phyloP scores from a whole-genome alignment of 2,888 invertebrate genomes.

The Dysmachus trigonus region DNA sequence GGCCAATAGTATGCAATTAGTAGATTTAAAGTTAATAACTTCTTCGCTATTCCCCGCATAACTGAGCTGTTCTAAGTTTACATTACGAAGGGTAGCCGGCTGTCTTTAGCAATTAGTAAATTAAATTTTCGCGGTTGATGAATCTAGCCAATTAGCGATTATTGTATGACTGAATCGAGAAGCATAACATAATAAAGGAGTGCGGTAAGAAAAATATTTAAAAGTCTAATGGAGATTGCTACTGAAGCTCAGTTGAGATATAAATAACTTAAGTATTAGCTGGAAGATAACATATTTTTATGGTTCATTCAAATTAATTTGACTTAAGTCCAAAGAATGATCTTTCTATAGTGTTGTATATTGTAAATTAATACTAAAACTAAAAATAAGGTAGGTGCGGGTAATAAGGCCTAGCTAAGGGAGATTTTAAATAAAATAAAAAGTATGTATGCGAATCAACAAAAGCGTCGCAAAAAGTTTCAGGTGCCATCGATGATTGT shows the following conservation, averaged over 20 bases:
- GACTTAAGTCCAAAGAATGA: too few relatives aligned
- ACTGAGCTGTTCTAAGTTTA: background rate
- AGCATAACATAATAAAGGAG: background rate
- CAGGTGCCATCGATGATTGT: too few relatives aligned
- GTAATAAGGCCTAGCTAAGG: too few relatives aligned
- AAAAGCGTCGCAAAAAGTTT: too few relatives aligned
- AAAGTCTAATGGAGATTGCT: background rate
- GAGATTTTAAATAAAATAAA: too few relatives aligned
- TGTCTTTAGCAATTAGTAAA: background rate
- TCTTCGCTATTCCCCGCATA: background rate
- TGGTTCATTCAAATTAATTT: too few relatives aligned
- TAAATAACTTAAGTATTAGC: background rate
- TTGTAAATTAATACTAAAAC: too few relatives aligned
- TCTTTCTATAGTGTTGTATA: too few relatives aligned
- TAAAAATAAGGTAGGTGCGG: too few relatives aligned
- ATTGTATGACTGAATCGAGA: background rate
- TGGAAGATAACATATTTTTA: background rate
- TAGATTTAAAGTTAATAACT: background rate
- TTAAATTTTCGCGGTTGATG: background rate
- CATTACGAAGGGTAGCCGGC: background rate
- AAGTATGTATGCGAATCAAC: too few relatives aligned
- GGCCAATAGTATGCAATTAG: background rate
- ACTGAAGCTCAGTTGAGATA: background rate
- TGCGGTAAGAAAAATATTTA: background rate
- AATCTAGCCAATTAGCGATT: background rate